Conservation (phyloP, 2,888 invertebrate species). For the Macrosiphum euphorbiae region DNA sequence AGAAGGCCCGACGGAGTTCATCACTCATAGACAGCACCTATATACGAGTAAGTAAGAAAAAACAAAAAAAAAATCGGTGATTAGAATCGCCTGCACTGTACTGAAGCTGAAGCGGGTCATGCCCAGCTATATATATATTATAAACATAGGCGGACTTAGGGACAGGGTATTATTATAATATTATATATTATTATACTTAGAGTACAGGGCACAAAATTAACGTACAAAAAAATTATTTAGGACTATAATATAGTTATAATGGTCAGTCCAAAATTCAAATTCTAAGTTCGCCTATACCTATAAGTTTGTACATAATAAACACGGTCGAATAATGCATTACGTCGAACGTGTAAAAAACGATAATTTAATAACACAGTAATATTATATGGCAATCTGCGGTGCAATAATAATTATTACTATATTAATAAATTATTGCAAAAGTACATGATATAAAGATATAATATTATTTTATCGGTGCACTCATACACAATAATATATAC, state of each 20-base stretch:
- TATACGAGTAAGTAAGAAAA: neutral
- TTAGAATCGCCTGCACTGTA: neutral
- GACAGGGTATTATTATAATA: too few relatives aligned
- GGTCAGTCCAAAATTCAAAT: neutral
- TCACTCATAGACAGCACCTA: constrained; percentile 95
- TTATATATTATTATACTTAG: too few relatives aligned
- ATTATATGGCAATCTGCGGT: neutral
- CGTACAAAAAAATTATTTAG: neutral
- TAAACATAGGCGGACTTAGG: neutral
- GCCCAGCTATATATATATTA: neutral
- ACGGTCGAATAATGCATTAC: neutral
- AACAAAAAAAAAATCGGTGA: neutral
- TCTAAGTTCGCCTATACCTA: neutral
- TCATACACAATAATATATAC: constrained; percentile 6
- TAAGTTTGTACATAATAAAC: neutral
- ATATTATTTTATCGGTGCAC: neutral
- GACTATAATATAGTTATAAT: neutral
- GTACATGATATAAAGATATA: neutral
- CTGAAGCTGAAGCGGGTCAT: neutral
- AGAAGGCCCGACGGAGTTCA: constrained; percentile 86
- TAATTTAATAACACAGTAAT: neutral
- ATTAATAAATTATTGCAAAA: neutral
- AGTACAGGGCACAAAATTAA: neutral
- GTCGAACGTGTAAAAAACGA: constrained; percentile 14
- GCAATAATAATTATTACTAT: constrained; percentile 21